phyloP scores from a whole-genome alignment of 2,797 vertebrate genomes.

The Forpus xanthops region DNA sequence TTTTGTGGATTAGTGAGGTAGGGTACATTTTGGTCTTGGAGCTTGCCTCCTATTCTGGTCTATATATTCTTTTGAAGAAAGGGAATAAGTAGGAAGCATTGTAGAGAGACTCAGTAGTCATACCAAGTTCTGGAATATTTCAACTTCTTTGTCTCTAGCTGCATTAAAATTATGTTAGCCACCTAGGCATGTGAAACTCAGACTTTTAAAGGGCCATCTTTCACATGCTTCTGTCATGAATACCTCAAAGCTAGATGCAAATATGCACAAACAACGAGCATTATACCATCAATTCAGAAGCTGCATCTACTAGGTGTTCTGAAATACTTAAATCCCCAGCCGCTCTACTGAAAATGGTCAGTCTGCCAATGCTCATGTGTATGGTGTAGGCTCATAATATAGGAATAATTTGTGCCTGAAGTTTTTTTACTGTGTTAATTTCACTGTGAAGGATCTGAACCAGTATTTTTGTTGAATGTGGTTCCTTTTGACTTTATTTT shows the following conservation, averaged over 20 bases:
- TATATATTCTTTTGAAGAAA: not conserved
- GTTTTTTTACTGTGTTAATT: not conserved
- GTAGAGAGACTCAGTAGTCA: not conserved
- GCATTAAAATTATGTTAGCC: not conserved
- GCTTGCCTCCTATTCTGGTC: not conserved
- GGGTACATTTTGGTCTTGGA: not conserved
- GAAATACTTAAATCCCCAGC: not conserved
- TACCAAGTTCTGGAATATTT: not conserved
- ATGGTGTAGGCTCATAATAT: not conserved
- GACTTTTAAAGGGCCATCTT: not conserved
- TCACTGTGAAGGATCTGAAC: not conserved
- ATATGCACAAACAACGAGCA: not conserved
- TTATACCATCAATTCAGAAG: not conserved
- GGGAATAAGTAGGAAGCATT: not conserved
- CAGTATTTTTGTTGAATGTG: slow-evolving; percentile 51
- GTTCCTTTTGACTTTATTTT: not conserved
- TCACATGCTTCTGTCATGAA: accelerated
- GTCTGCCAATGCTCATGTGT: not conserved
- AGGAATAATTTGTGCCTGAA: not conserved
- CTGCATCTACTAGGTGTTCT: not conserved
- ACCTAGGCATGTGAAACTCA: not conserved
- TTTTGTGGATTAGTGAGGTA: not conserved
- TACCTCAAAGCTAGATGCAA: not conserved
- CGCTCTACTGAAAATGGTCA: not conserved
- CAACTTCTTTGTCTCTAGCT: not conserved